Base-by-base conservation (phyloP, 2,797 vertebrate genomes). In the Coccyzus lansbergi region DNA sequence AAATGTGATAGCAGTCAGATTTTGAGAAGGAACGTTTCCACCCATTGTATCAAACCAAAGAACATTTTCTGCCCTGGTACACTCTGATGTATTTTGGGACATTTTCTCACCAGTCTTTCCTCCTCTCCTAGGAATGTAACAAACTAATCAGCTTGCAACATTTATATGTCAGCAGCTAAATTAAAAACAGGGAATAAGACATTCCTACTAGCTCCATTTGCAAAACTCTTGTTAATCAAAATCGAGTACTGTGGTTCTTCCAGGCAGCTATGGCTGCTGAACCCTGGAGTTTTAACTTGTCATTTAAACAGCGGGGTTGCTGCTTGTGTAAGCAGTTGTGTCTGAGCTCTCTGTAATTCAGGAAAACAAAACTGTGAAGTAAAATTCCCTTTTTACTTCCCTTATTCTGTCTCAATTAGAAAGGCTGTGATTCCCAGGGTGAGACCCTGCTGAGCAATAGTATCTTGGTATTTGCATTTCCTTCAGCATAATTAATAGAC, bases 371-470 rank as follows among this genome's bases (percentile, higher is more conserved):
- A 74, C 65, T 17, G 33, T 52, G 33, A 77, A 85, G 65, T 88
- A n/a, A 31, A 77, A 63, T 36, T 92, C 62, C 15, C n/a, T 52
- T 81, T 53, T 83, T 58, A 80, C 52, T 72, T 81, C 36, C 33
- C 48, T 74, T 74, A 79, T 79, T 78, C 59, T 86, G 29, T 68
- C 82, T 93, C 86, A 65, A 15, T 95, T 84, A 92, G 69, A 93
- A 89, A 78, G 31, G 46, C 59, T 80, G 36, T 26, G 65, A 67
- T 91, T 87, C 46, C 56, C 77, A 58, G 62, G 48, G 25, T 38
- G 40, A 88, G 76, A 56, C 16, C 33, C 83, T 72, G 20, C 65
- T 68, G 83, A 88, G 71, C 62, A 91, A 65, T 40, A 46, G 15
- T 5, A 2, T 31, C 12, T 8, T 15, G 36, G 71, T 31, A 20